Base-by-base conservation (phyloP, 2,113 vertebrate genomes). In the Dipodomys stephensi region DNA sequence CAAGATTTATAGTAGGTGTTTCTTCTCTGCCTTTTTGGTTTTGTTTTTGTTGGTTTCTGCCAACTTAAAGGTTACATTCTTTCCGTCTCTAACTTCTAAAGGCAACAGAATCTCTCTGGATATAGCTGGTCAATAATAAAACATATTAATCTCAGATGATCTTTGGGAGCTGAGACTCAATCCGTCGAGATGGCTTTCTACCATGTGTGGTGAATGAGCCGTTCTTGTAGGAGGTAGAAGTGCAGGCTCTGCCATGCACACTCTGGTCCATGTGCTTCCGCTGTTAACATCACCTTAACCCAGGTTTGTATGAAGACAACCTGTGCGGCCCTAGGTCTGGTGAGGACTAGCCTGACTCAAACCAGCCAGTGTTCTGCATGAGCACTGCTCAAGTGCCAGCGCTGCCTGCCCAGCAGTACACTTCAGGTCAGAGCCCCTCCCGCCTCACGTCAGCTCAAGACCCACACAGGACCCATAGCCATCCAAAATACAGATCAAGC, bases 401-500 rank as follows among this genome's bases (percentile, higher is more conserved):
- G 39, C 39, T 39, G 39, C 39, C 39, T 39, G 39, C 39, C 39
- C 20, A 23, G 39, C 60, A 28, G 18, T 28, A 27, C 57, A 4
- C 0, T 27, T 3, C 57, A 46, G 27, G 35, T 0, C 67, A 69
- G 4, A 9, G 19, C 49, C n/a, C 28, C 57, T 67, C 57, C 3
- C 0, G 11, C 10, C 57, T 39, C 71, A 28, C 30, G 46, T 23
- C 4, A 32, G 39, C 39, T 27, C 49, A 49, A 32, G 73, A 81
- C 5, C 27, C 87, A 25, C 0, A 12, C 6, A 5, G 57, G n/a
- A 46, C n/a, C 23, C 19, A 2, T 0, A 32, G 10, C 20, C 16
- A 27, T 60, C 27, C 30, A 15, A 77, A 30, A 22, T 30, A n/a
- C 67, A n/a, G 28, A 57, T 53, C 78, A 90, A 71, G 60, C 32